phyloP scores from a whole-genome alignment of 2,888 invertebrate species.

The Drosophila dives region DNA sequence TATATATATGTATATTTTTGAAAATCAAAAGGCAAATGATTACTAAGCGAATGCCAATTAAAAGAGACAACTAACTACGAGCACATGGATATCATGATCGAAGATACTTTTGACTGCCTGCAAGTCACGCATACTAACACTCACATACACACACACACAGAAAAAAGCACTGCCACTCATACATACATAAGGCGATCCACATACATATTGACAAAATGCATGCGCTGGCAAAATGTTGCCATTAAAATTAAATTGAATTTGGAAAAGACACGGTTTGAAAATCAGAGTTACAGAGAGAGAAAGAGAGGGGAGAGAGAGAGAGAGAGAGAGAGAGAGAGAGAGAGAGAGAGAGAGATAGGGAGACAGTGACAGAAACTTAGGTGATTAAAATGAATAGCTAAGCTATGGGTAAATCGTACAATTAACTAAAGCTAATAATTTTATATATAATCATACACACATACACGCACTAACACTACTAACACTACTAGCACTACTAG shows the following conservation, averaged over 20 bases:
- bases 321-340: slow-evolving; percentile 3
- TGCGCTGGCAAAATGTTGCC: slow-evolving; percentile 52
- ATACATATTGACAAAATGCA: slow-evolving; percentile 37
- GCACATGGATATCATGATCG: slow-evolving; percentile 28
- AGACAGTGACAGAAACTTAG: slow-evolving; percentile 15
- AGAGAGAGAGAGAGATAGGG: slow-evolving; percentile 4
- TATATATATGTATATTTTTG: slow-evolving; percentile 11
- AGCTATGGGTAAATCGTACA: slow-evolving; percentile 15
- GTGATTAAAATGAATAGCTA: slow-evolving; percentile 8
- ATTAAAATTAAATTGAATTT: slow-evolving; percentile 20
- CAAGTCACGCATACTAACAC: slow-evolving; percentile 2
- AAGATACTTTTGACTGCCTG: slow-evolving; percentile 21
- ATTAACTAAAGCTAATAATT: slow-evolving; percentile 33
- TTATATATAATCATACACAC: slow-evolving; percentile 30
- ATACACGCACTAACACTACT: slow-evolving; percentile 56
- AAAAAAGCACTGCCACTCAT: background rate
- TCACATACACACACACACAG: background rate
- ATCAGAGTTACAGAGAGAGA: slow-evolving; percentile 7
- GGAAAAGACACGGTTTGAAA: slow-evolving; percentile 9
- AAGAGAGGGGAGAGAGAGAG: background rate
- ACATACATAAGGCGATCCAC: slow-evolving; percentile 17
- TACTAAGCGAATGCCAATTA: slow-evolving; percentile 45
- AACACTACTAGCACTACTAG: background rate
- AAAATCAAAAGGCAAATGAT: slow-evolving; percentile 24
- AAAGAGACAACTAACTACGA: slow-evolving; percentile 52